Base-by-base conservation (phyloP, 2,888 invertebrate species). In the Furcula furcula region DNA sequence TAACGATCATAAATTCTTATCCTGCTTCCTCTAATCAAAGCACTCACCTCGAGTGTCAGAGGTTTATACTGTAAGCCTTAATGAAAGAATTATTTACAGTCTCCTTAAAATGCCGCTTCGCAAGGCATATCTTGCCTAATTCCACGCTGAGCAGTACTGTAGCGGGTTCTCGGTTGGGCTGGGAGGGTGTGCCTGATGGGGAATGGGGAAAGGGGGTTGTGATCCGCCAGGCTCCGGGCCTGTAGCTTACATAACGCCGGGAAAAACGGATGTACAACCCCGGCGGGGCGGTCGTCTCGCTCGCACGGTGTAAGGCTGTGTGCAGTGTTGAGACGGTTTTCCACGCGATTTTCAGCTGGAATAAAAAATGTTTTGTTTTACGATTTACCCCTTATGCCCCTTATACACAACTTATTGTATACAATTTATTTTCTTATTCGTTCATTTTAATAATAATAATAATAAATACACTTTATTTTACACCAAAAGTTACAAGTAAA, bases 221-320 rank as follows among this genome's bases (percentile, higher is more conserved):
- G n/a, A n/a, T 65, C 62, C 64, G 71, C 76, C 79, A 75, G 78
- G 84, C 83, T 84, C 84, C 84, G 73, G 82, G 84, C 79, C 79
- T 69, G 81, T 70, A 80, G 83, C 87, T 88, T 88, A 87, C 80
- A 82, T 88, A 88, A 88, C 81, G 72, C 60, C 39, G 84, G 78
- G 86, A 71, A 82, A 83, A 85, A 76, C 84, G 85, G 84, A 83
- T 79, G 82, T 80, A 76, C 72, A 57, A 76, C 73, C 73, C 68
- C 62, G 66, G 65, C 54, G 53, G 48, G 36, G 65, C 53, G 48
- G 55, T 68, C 51, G 45, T 86, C 87, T 75, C 83, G 36, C 71
- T 87, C 80, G 48, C 81, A 56, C 85, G 13, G 20, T 53, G 5
- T 71, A 54, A 69, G 46, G 76, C 29, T 37, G 53, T 14, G 61